Evolutionary conservation across 2,888 invertebrate species (phyloP).

Genomic region (Ceraclea dissimilis): DNA sequence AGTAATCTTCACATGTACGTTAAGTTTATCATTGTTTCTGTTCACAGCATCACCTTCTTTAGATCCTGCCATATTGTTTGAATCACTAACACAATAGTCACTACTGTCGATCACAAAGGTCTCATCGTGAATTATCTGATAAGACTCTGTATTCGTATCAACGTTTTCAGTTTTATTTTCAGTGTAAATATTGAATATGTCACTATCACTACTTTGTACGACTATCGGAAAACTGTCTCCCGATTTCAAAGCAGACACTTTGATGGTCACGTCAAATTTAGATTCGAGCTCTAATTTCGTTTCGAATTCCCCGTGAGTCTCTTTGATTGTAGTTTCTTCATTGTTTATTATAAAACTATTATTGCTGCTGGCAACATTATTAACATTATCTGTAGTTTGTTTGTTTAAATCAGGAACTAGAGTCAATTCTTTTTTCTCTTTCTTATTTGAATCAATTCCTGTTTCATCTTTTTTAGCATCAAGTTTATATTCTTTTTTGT

Average conservation of each 20-base stretch:
- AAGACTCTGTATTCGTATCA: background rate
- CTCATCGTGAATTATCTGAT: background rate
- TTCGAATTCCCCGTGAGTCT: slow-evolving; percentile 31
- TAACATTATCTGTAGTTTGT: background rate
- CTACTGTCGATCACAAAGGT: slow-evolving; percentile 4
- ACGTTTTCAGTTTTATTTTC: background rate
- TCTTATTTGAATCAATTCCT: background rate
- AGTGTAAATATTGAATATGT: background rate
- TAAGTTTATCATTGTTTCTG: slow-evolving; percentile 41
- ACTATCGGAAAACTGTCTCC: slow-evolving; percentile 27
- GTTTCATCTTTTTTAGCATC: no score
- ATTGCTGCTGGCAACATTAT: background rate
- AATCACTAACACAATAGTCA: background rate
- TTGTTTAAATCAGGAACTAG: no score
- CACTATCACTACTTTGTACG: slow-evolving; percentile 17
- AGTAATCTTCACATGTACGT: slow-evolving; percentile 45
- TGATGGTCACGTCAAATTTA: slow-evolving; percentile 49
- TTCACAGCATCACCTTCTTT: slow-evolving; percentile 37
- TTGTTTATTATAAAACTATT: background rate
- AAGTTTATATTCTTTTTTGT: background rate
- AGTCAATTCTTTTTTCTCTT: no score
- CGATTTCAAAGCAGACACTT: slow-evolving; percentile 43
- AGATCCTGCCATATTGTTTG: slow-evolving; percentile 36
- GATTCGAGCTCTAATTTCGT: slow-evolving; percentile 45
- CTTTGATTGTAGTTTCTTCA: background rate